These are phyloP conservation scores for Megalops cyprinoides DNA, from an alignment of 2,797 vertebrate species.

Conservation along the genomic window DNA sequence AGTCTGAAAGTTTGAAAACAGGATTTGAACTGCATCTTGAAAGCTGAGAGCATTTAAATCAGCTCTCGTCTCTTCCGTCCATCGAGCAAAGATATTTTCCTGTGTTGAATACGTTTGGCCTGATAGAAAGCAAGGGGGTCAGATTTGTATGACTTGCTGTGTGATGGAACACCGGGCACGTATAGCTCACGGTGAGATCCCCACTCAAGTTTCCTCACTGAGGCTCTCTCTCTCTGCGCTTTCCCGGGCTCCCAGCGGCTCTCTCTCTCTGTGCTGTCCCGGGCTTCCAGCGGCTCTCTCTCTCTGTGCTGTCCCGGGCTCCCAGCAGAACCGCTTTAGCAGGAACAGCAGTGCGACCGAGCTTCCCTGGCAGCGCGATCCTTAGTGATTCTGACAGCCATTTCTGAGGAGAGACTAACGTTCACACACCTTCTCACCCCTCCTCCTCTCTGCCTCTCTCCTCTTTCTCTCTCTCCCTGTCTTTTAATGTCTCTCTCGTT, in stretches of 20 bases:
- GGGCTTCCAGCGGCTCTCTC: not conserved
- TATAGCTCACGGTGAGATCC: not conserved
- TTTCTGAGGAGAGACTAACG: slow-evolving; percentile 31
- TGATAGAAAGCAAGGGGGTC: no score
- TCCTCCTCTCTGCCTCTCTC: slow-evolving; percentile 17
- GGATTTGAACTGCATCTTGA: no score
- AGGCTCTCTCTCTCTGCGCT: no score
- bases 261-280: no score
- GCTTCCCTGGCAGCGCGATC: not conserved
- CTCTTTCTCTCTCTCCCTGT: not conserved
- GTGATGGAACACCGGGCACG: not conserved
- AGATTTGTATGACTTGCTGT: not conserved
- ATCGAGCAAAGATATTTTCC: no score
- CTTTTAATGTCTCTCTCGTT: not conserved
- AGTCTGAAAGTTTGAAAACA: no score
- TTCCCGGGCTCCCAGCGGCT: no score
- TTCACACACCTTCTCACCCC: slow-evolving; percentile 29
- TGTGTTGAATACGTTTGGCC: no score
- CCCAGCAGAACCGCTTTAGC: not conserved
- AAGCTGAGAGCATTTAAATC: no score
- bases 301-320: not conserved
- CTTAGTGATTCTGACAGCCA: not conserved
- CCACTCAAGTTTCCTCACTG: not conserved
- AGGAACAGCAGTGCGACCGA: not conserved
- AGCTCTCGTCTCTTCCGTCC: no score